Evolutionary conservation across 1,140 invertebrate species (phyloP).

Genomic region (Drosophila sucinea): DNA sequence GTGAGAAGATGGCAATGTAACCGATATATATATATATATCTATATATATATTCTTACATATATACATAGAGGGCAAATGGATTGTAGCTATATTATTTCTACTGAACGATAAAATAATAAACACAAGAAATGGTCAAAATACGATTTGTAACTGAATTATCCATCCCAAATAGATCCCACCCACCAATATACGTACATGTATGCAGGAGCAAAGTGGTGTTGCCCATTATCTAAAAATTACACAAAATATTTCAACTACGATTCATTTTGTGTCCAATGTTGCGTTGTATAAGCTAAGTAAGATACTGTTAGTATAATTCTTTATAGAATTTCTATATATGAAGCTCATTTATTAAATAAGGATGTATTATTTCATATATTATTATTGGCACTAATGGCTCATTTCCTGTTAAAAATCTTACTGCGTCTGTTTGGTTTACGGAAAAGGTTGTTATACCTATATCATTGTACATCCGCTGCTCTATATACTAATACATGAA

Average conservation of each 20-base stretch:
- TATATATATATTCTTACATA: conserved; percentile 6
- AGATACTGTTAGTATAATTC: too few relatives aligned
- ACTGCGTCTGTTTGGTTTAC: too few relatives aligned
- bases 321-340: too few relatives aligned
- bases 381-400: too few relatives aligned
- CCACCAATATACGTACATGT: neutral
- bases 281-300: neutral
- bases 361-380: too few relatives aligned
- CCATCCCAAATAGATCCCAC: neutral
- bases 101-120: conserved; percentile 37
- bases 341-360: too few relatives aligned
- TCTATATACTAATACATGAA: too few relatives aligned
- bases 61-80: conserved; percentile 24
- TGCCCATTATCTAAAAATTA: too few relatives aligned
- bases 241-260: neutral
- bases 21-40: conserved; percentile 1
- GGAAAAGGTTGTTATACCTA: too few relatives aligned
- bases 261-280: neutral
- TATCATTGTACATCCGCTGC: too few relatives aligned
- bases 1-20: conserved; percentile 1
- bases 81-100: conserved; percentile 42
- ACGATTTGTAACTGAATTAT: neutral
- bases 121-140: neutral
- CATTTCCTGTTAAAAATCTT: too few relatives aligned
- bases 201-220: too few relatives aligned